Base-by-base conservation (phyloP, 2,113 vertebrate species). In the Heterotilapia buettikoferi region DNA sequence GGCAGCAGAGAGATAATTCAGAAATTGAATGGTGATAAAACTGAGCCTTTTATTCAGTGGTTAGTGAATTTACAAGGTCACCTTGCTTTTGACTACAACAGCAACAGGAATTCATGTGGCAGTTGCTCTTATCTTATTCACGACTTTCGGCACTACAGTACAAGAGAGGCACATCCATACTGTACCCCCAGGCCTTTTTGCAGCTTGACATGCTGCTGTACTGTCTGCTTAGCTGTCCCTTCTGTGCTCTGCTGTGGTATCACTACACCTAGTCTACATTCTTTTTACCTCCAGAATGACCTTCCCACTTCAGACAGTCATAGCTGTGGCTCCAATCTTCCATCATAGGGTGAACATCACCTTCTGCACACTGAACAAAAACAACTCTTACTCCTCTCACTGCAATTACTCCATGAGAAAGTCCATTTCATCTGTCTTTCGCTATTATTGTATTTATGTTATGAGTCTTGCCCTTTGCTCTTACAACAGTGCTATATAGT, bases 21-120 rank as follows among this genome's bases (percentile, higher is more conserved):
- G 24, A 78, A 87, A 90, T 13, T 80, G 86, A 94, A 88, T 68
- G 53, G 80, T 80, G 87, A 92, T 82, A 90, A 90, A 89, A 80
- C 26, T 14, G 73, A 76, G 71, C 59, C 71, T 89, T 84, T 88
- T 84, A 88, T 93, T 88, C 86, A 47, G 80, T 40, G 84, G 80
- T 92, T 93, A 89, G 59, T 73, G 81, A 86, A 89, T 90, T 86
- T 61, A 80, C 86, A 93, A 88, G 89, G 92, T 92, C 88, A 93
- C 93, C 86, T 92, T 92, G 61, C 80, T 84, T 88, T 87, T 81
- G 16, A 87, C 68, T 87, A 56, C 53, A 90, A 82, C 53, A 82
- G 40, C 50, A 82, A 90, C 73, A 84, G 78, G 53, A 90, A 92
- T 88, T 82, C 43, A 71, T 79, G 81, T 81, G 76, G 78, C 33